These are phyloP conservation scores for Zaprionus inermis DNA, from an alignment of 1,140 invertebrate species.

Conservation along the genomic window DNA sequence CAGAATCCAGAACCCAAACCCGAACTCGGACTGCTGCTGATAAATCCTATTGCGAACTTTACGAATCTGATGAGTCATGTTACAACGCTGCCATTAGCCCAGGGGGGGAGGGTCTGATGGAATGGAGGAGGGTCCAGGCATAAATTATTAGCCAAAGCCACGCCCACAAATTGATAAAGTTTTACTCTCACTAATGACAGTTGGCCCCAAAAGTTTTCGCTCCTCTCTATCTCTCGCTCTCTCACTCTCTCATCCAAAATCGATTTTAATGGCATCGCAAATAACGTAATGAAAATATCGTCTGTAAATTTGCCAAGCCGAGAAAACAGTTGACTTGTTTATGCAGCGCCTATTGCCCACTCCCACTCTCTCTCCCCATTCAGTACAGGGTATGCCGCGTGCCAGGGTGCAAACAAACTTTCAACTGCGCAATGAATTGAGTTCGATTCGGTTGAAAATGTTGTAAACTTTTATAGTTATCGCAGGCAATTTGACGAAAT, in stretches of 20 bases:
- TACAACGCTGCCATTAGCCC: constrained; percentile 60
- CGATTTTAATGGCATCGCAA: constrained; percentile 80
- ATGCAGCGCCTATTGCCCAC: constrained; percentile 35
- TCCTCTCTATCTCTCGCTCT: background rate
- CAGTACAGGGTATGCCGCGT: background rate
- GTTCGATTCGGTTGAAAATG: constrained; percentile 46
- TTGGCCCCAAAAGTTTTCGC: constrained; percentile 67
- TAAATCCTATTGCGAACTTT: constrained; percentile 33
- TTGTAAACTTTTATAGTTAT: constrained; percentile 76
- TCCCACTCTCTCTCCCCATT: background rate
- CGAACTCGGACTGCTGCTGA: constrained; percentile 14
- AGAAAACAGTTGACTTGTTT: constrained; percentile 65
- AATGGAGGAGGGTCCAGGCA: constrained; percentile 21
- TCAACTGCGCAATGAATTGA: constrained; percentile 48
- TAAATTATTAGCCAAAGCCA: constrained; percentile 70
- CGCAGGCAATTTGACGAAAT: constrained; percentile 46
- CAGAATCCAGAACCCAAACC: constrained; percentile 23
- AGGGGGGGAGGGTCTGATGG: background rate
- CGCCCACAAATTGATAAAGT: constrained; percentile 80
- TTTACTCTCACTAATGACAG: constrained; percentile 71
- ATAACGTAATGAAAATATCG: constrained; percentile 70
- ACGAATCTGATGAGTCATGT: constrained; percentile 67
- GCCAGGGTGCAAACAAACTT: constrained; percentile 30
- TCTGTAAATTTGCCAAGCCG: constrained; percentile 47
- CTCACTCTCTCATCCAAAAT: constrained; percentile 48